A percentile compares a stretch with the other conserved stretches of the same genome.
Evolutionary conservation across 2,888 invertebrate genomes (phyloP).

Genomic region (Buathra laborator): DNA sequence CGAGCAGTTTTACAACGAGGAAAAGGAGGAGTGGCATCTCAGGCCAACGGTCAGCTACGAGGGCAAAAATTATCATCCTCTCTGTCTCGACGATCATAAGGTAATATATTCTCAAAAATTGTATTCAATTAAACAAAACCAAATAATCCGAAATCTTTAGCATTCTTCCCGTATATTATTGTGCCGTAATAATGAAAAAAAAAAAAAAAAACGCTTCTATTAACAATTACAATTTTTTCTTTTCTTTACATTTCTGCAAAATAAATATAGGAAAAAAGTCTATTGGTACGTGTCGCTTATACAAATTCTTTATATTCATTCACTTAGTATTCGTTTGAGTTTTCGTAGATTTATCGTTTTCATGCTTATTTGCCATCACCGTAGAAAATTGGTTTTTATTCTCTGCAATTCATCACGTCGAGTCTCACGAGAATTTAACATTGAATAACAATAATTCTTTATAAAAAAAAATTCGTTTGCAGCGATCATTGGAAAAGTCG

Average conservation of each 20-base stretch:
- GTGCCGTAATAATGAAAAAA: slow-evolving; percentile 1
- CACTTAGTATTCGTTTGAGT: slow-evolving; percentile 34
- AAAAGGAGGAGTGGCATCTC: slow-evolving; percentile 98
- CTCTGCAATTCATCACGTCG: slow-evolving; percentile 17
- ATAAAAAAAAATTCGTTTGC: slow-evolving; percentile 33
- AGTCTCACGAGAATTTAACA: background rate
- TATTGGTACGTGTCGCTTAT: slow-evolving; percentile 79
- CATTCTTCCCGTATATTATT: slow-evolving; percentile 40
- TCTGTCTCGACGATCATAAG: slow-evolving; percentile 95
- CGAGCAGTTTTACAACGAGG: slow-evolving; percentile 98
- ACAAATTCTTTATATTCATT: slow-evolving; percentile 69
- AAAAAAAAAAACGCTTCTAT: slow-evolving; percentile 57
- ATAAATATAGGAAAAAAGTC: slow-evolving; percentile 79
- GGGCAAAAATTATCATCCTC: slow-evolving; percentile 93
- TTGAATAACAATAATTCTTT: slow-evolving; percentile 49
- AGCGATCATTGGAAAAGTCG: slow-evolving; percentile 82
- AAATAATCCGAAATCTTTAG: background rate
- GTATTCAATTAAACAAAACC: background rate
- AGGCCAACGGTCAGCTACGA: slow-evolving; percentile 93
- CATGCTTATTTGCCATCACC: slow-evolving; percentile 8
- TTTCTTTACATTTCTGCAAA: slow-evolving; percentile 67
- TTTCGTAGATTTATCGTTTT: slow-evolving; percentile 39
- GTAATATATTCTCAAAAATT: slow-evolving; percentile 83
- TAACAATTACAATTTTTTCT: slow-evolving; percentile 59
- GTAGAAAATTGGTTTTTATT: background rate